Percentiles rank a stretch among this genome's conserved stretches.
These are phyloP conservation scores for Dissostichus mawsoni DNA, from an alignment of 2,113 vertebrate genomes.

Conservation along the genomic window DNA sequence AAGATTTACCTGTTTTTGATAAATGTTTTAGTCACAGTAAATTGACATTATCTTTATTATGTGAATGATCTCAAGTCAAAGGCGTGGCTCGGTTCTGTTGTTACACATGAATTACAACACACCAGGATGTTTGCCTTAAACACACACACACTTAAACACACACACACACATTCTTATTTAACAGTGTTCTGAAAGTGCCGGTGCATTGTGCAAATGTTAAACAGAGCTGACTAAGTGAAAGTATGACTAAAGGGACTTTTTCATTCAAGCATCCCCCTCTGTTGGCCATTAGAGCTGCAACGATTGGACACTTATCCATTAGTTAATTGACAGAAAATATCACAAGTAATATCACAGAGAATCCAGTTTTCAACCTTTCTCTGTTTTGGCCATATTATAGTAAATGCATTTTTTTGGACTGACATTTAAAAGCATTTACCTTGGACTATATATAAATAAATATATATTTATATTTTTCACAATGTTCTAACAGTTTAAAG, in stretches of 20 bases:
- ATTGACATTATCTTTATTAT: slow-evolving; percentile 53
- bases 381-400: too few relatives aligned
- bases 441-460: too few relatives aligned
- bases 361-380: too few relatives aligned
- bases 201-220: background rate
- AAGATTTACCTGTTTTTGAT: background rate
- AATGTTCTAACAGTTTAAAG: too few relatives aligned
- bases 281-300: too few relatives aligned
- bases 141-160: background rate
- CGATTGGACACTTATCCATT: too few relatives aligned
- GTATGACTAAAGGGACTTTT: background rate
- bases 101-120: background rate
- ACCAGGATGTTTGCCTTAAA: slow-evolving; percentile 35
- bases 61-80: slow-evolving; percentile 4
- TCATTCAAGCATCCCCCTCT: background rate
- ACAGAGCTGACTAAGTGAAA: too few relatives aligned
- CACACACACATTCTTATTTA: background rate
- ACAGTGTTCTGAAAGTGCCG: slow-evolving; percentile 6
- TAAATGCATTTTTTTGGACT: too few relatives aligned
- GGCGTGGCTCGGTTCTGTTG: slow-evolving; percentile 36
- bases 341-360: too few relatives aligned
- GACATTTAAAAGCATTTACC: too few relatives aligned
- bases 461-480: too few relatives aligned
- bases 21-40: slow-evolving; percentile 6
- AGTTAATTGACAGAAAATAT: too few relatives aligned